phyloP scores from a whole-genome alignment of 2,888 invertebrate species.

The Hydrotaea diabolus region DNA sequence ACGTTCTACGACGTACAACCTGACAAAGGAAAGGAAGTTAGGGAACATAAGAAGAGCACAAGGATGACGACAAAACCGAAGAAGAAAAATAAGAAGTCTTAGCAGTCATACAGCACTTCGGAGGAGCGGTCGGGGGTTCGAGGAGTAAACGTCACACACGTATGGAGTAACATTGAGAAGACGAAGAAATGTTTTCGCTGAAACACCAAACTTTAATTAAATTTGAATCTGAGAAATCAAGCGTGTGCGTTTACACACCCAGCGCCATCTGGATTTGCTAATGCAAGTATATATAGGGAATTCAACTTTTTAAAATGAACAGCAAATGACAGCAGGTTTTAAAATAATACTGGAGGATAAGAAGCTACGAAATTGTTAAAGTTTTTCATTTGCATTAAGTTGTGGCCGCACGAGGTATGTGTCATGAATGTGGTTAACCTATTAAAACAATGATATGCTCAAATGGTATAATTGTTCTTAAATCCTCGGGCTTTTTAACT shows the following conservation, averaged over 20 bases:
- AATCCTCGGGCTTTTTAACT: too few species aligned
- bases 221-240: constrained; percentile 42
- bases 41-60: neutral
- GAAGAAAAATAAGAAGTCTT: constrained; percentile 60
- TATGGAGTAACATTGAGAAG: neutral
- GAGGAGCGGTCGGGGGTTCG: too few species aligned
- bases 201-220: constrained; percentile 78
- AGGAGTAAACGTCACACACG: neutral
- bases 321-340: too few species aligned
- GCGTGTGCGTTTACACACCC: neutral
- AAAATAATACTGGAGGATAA: too few species aligned
- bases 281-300: too few species aligned
- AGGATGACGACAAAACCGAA: constrained; percentile 47
- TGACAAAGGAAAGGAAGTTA: constrained; percentile 43
- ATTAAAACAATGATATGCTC: too few species aligned
- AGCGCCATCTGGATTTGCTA: neutral
- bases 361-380: too few species aligned
- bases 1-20: constrained; percentile 41
- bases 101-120: constrained; percentile 48
- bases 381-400: too few species aligned
- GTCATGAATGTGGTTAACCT: too few species aligned
- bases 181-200: constrained; percentile 68
- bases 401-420: too few species aligned
- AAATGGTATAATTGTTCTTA: too few species aligned
- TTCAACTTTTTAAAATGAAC: too few species aligned